Conservation (phyloP, 2,888 invertebrate genomes). For the Orthosia incerta region DNA sequence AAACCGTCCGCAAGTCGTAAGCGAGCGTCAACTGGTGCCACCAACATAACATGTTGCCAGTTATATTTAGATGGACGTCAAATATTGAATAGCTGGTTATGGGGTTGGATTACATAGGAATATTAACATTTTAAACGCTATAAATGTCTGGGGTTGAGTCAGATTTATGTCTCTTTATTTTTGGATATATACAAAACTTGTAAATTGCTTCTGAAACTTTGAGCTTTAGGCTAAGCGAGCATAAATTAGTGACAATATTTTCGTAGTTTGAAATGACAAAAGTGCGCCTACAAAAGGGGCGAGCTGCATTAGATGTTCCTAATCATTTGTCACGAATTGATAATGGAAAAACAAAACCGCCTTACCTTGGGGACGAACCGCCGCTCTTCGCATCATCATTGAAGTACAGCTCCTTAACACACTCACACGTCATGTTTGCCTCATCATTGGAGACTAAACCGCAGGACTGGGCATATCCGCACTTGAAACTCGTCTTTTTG, state of each 20-base stretch:
- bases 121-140: neutral
- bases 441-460: conserved; percentile 18
- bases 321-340: neutral
- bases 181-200: neutral
- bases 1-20: conserved; percentile 52
- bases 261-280: neutral
- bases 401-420: conserved; percentile 41
- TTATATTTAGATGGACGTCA: conserved; percentile 50
- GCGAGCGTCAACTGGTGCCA: conserved; percentile 37
- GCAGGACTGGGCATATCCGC: neutral
- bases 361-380: conserved; percentile 51
- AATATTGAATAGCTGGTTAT: conserved; percentile 42
- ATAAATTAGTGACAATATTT: neutral
- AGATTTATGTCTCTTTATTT: neutral
- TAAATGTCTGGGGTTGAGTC: neutral
- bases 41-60: conserved; percentile 40
- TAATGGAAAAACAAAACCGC: neutral
- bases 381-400: conserved; percentile 39
- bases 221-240: neutral
- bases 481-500: conserved; percentile 18
- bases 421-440: conserved; percentile 1
- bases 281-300: neutral
- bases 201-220: neutral
- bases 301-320: neutral
- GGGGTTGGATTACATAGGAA: conserved; percentile 37